These are phyloP conservation scores for Spea multiplicata DNA, from an alignment of 2,113 vertebrate species.

Conservation along the genomic window DNA sequence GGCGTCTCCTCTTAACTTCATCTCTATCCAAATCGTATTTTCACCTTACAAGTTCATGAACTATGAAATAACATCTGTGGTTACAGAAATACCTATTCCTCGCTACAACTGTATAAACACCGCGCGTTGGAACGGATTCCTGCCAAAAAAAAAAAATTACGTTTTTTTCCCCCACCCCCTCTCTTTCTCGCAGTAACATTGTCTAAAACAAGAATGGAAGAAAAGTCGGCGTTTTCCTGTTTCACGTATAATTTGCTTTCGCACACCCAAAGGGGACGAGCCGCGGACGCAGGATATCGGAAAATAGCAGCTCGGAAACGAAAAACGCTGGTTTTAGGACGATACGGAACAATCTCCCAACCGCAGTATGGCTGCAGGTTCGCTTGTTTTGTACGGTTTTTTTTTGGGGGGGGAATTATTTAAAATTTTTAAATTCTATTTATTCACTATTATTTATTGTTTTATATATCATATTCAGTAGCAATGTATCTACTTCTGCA, in stretches of 20 bases:
- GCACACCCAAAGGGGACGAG: background rate
- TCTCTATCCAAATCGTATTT: background rate
- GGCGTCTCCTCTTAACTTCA: no score
- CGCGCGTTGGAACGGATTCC: background rate
- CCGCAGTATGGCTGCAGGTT: no score
- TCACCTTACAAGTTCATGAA: background rate
- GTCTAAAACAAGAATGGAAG: conserved; percentile 14
- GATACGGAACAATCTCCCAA: no score
- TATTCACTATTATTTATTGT: no score
- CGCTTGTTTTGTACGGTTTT: no score
- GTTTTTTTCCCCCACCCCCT: background rate
- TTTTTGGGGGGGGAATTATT: no score
- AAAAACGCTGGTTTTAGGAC: no score
- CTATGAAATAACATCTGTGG: background rate
- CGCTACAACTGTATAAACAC: background rate
- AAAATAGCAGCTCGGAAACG: background rate
- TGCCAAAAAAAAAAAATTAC: background rate
- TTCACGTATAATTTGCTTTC: background rate
- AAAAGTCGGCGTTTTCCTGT: conserved; percentile 3
- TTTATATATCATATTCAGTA: no score
- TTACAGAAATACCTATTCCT: background rate
- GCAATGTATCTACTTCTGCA: no score
- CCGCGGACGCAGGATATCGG: background rate
- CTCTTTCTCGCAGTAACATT: background rate
- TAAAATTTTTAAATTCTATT: no score